Conservation (phyloP, 2,113 vertebrate species). For the Trogon melanurus region DNA sequence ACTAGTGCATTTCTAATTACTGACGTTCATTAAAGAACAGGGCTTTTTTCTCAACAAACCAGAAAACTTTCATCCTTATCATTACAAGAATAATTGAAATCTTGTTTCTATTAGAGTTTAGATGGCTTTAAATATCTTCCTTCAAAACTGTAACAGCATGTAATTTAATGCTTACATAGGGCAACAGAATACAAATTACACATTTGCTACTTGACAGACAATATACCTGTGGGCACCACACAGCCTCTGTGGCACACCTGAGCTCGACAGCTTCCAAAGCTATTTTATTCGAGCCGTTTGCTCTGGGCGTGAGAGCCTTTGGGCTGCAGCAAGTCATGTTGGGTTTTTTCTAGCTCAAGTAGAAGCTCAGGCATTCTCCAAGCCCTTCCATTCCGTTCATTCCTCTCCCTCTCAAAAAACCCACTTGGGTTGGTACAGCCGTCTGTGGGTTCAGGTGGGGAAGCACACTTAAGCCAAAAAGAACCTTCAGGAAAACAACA, state of each 20-base stretch:
- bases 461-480: neutral
- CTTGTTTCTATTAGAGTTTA: slow-evolving; percentile 61
- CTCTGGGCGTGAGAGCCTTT: neutral
- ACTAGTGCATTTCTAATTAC: slow-evolving; percentile 43
- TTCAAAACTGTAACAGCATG: slow-evolving; percentile 33
- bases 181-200: slow-evolving; percentile 38
- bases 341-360: neutral
- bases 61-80: slow-evolving; percentile 53
- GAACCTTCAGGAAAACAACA: neutral
- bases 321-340: neutral
- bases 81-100: slow-evolving; percentile 43
- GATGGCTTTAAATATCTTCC: slow-evolving; percentile 47
- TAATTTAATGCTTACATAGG: slow-evolving; percentile 43
- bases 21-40: slow-evolving; percentile 19
- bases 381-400: neutral
- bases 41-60: slow-evolving; percentile 35
- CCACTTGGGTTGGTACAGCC: neutral
- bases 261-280: neutral
- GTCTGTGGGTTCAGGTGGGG: neutral
- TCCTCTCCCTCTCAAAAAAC: neutral
- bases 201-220: neutral
- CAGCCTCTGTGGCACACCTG: neutral
- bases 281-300: neutral
- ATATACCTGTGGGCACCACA: neutral
- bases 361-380: neutral